These are phyloP conservation scores for Solenopsis invicta DNA, from an alignment of 1,140 invertebrate species.

Conservation along the genomic window DNA sequence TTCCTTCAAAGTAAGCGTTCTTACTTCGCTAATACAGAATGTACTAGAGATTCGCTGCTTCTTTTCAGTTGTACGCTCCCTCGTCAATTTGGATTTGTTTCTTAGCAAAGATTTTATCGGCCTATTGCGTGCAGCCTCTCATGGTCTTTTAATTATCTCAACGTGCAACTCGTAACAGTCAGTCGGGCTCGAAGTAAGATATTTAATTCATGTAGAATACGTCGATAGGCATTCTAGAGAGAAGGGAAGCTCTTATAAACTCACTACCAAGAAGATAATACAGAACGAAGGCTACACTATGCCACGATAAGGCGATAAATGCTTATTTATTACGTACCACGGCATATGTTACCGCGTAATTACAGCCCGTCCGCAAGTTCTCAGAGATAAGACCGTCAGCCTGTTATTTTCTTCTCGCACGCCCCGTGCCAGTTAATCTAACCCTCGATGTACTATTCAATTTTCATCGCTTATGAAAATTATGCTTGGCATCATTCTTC, in stretches of 20 bases:
- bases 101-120: background rate
- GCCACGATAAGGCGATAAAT: slow-evolving; percentile 60
- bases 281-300: slow-evolving; percentile 27
- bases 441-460: slow-evolving; percentile 46
- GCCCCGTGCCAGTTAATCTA: background rate
- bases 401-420: slow-evolving; percentile 68
- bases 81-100: background rate
- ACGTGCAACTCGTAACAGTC: background rate
- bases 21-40: slow-evolving; percentile 10
- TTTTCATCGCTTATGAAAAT: slow-evolving; percentile 52
- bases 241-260: slow-evolving; percentile 14
- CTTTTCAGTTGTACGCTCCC: background rate
- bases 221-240: background rate
- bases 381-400: slow-evolving; percentile 57
- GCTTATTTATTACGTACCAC: slow-evolving; percentile 61
- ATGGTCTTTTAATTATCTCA: slow-evolving; percentile 6
- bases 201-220: slow-evolving; percentile 26
- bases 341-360: slow-evolving; percentile 54
- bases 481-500: slow-evolving; percentile 8
- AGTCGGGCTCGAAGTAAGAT: background rate
- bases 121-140: background rate
- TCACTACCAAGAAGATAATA: slow-evolving; percentile 27
- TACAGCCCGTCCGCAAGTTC: slow-evolving; percentile 64
- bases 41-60: background rate
- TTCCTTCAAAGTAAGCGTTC: background rate